Evolutionary conservation across 2,113 vertebrate genomes (phyloP).

Genomic region (Ibidorhyncha struthersii): DNA sequence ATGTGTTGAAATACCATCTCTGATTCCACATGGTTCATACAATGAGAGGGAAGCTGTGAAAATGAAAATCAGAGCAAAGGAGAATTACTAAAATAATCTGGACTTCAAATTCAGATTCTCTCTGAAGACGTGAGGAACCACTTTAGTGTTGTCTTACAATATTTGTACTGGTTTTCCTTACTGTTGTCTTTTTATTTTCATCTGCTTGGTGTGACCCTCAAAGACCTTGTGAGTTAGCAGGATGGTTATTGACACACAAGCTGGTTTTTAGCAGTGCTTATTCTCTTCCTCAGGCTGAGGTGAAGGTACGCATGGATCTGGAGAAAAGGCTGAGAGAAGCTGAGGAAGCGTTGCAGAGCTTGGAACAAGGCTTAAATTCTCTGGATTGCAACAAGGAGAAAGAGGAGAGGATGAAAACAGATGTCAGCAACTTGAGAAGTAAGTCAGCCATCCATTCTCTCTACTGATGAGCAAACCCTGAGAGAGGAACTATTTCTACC

Average conservation of each 20-base stretch:
- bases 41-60: background rate
- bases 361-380: conserved; percentile 90
- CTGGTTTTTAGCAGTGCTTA: background rate
- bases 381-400: conserved; percentile 85
- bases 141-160: background rate
- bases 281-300: conserved; percentile 80
- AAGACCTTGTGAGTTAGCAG: background rate
- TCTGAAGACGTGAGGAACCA: background rate
- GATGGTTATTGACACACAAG: background rate
- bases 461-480: background rate
- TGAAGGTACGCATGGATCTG: conserved; percentile 90
- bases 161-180: background rate
- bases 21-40: background rate
- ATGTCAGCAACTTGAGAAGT: conserved; percentile 93
- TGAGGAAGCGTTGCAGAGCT: conserved; percentile 87
- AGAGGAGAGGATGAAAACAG: conserved; percentile 92
- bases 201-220: background rate
- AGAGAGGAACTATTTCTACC: background rate
- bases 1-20: background rate
- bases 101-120: background rate
- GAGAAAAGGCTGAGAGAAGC: conserved; percentile 88
- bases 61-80: background rate
- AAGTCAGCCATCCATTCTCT: conserved; percentile 54
- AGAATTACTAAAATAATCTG: background rate
- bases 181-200: background rate